Percentiles rank a stretch among this genome's conserved stretches.
These are phyloP conservation scores for Picathartes gymnocephalus DNA, from an alignment of 2,113 vertebrate species.

Conservation along the genomic window DNA sequence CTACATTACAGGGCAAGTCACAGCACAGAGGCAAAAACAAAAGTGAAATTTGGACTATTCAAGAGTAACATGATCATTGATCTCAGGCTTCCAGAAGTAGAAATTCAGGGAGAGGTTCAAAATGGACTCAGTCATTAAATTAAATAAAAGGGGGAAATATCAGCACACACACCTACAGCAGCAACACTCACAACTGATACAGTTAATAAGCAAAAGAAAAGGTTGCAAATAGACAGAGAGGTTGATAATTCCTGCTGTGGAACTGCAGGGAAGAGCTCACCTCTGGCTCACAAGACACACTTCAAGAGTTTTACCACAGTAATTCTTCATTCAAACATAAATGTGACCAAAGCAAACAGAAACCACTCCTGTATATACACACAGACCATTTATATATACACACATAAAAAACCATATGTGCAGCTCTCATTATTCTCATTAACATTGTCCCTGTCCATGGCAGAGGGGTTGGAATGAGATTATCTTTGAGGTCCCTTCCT, in stretches of 20 bases:
- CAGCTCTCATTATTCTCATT: neutral
- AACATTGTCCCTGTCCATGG: neutral
- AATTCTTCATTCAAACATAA: neutral
- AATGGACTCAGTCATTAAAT: neutral
- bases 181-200: neutral
- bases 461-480: neutral
- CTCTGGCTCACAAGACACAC: neutral
- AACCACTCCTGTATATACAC: neutral
- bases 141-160: neutral
- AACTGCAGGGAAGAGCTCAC: neutral
- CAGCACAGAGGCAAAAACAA: neutral
- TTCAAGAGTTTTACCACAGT: neutral
- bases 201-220: neutral
- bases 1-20: neutral
- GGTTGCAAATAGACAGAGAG: neutral
- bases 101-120: neutral
- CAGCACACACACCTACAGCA: neutral
- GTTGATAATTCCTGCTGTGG: neutral
- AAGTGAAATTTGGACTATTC: neutral
- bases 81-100: neutral
- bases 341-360: neutral
- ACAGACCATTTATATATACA: rapidly evolving
- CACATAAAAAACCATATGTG: neutral
- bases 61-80: neutral
- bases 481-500: neutral